Evolutionary conservation across 2,888 invertebrate genomes (phyloP).

Genomic region (Kryphioiulus occultus): DNA sequence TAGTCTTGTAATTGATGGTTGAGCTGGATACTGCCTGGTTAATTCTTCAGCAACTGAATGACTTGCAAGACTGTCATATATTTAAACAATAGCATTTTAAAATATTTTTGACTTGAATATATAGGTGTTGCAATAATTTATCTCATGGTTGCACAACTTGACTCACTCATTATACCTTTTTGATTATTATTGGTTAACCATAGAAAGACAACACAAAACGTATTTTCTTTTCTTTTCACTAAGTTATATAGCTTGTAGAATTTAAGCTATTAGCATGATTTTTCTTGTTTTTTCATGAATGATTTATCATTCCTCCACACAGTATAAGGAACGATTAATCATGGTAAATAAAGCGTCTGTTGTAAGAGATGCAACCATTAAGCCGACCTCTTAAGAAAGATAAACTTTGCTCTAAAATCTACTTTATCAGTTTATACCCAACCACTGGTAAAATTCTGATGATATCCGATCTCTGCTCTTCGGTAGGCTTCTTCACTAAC

Average conservation of each 20-base stretch:
- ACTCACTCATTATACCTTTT: background rate
- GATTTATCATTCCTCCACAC: background rate
- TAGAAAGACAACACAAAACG: constrained; percentile 14
- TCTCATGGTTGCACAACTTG: too few species aligned
- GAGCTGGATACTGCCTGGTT: too few species aligned
- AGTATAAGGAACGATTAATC: background rate
- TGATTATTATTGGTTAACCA: background rate
- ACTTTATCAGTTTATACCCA: constrained; percentile 44
- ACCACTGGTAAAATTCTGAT: constrained; percentile 46
- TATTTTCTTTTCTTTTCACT: constrained; percentile 20
- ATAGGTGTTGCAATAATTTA: too few species aligned
- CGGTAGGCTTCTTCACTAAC: constrained; percentile 47
- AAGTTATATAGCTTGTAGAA: background rate
- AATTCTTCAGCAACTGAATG: too few species aligned
- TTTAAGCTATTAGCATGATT: constrained; percentile 19
- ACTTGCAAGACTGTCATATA: too few species aligned
- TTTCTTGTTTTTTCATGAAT: background rate
- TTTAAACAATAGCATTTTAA: too few species aligned
- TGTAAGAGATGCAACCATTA: background rate
- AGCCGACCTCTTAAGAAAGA: background rate
- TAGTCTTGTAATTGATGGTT: too few species aligned
- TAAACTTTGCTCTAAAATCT: constrained; percentile 13
- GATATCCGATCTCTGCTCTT: background rate
- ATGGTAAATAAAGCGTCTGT: background rate
- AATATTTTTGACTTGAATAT: too few species aligned